Evolutionary conservation across 2,888 invertebrate species (phyloP), one percentile per base, ranked within the genome.

Genomic region (Philereme vetulata): DNA sequence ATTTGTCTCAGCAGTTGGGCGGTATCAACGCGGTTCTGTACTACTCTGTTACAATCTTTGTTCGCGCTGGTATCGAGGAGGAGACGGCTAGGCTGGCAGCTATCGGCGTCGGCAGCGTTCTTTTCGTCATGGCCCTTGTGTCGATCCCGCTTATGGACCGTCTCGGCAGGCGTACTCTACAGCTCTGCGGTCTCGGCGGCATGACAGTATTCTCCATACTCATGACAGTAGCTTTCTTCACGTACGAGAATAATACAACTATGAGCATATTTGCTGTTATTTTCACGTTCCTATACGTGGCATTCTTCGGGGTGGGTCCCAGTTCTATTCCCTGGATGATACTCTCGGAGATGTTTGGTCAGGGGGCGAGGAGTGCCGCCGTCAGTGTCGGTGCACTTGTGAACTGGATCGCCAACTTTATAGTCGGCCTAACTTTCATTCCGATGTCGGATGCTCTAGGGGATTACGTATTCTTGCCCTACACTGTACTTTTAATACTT

Each of bases 61-160:
- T 85, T 58, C 89, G 85, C 33, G 94, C 95, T 32, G 95, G 95
- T 6, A 84, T 96, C 51, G 84, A 86, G 6, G 84, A 89, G 46
- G 88, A 93, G 56, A 86, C 90, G 40, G 95, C 96, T 40, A 92
- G 94, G 64, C 93, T 94, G 74, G 95, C 95, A 10, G 94, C 95
- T 4, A 95, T 95, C 58, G 96, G 95, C 34, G 95, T 94, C 1
- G 96, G 96, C 42, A 94, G 93, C 52, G 94, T 95, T 60, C 93
- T 96, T 89, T 95, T 96, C 42, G 81, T 94, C 51, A 96, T 96
- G 95, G 95, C 96, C 4, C 80, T 96, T n/a, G 94, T 95, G 5
- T 95, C 95, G 5, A 95, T 96, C 63, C 95, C 95, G n/a, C 79
- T 96, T 68, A 96, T 96, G 94, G 96, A 96, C 78, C 90, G 94